Evolutionary conservation across 2,797 vertebrate species (phyloP).

Genomic region (Cryptoprocta ferox): DNA sequence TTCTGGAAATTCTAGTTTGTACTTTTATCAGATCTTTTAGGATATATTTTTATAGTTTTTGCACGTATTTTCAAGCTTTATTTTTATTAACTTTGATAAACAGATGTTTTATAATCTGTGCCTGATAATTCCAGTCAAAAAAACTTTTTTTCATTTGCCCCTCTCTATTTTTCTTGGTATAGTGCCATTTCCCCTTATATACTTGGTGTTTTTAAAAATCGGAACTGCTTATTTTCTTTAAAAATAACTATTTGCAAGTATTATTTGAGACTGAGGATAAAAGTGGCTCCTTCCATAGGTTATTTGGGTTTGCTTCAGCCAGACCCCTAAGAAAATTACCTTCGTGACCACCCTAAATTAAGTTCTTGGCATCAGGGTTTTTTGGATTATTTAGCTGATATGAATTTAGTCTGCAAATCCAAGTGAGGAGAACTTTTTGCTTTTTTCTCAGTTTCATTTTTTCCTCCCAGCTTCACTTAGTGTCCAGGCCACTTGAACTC

Average conservation of each 20-base stretch:
- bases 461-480: neutral
- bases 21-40: neutral
- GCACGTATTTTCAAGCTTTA: neutral
- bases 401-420: neutral
- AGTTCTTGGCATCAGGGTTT: neutral
- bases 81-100: constrained; percentile 2
- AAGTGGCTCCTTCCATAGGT: neutral
- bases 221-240: neutral
- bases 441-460: neutral
- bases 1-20: neutral
- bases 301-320: neutral
- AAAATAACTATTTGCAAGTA: neutral
- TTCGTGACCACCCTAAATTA: neutral
- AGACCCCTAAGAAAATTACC: neutral
- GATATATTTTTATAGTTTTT: neutral
- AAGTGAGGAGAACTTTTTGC: neutral
- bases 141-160: neutral
- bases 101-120: neutral
- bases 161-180: neutral
- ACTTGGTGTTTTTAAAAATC: neutral
- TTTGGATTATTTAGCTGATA: neutral
- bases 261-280: neutral
- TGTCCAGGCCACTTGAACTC: neutral
- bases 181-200: neutral
- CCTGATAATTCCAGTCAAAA: neutral